Conservation (phyloP, 2,888 invertebrate species). For the Callimorpha dominula region DNA sequence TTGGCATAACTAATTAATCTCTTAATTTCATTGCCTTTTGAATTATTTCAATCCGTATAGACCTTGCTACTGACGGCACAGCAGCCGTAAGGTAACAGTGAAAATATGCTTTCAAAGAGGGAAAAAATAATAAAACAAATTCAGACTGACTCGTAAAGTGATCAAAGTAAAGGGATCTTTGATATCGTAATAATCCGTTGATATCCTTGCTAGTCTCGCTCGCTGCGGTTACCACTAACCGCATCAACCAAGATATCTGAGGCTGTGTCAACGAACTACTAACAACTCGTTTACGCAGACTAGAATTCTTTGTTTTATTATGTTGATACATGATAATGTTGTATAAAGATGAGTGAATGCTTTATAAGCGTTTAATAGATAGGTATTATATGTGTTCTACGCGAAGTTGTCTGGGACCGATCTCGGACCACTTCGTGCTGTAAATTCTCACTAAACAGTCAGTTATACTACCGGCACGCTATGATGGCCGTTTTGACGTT, state of each 20-base stretch:
- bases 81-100: background rate
- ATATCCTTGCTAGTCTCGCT: slow-evolving; percentile 44
- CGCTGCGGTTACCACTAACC: slow-evolving; percentile 47
- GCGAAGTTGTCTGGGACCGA: background rate
- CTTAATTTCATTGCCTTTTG: background rate
- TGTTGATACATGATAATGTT: slow-evolving; percentile 11
- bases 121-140: slow-evolving; percentile 1
- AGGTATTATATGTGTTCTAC: background rate
- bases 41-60: background rate
- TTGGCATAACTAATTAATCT: background rate
- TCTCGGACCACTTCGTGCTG: too few species aligned
- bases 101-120: too few species aligned
- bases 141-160: background rate
- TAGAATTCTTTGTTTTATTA: slow-evolving; percentile 30
- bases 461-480: too few species aligned
- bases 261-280: slow-evolving; percentile 67
- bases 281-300: slow-evolving; percentile 65
- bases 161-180: slow-evolving; percentile 18
- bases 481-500: too few species aligned
- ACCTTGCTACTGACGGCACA: background rate
- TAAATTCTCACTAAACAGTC: too few species aligned
- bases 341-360: background rate
- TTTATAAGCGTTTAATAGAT: background rate
- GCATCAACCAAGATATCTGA: slow-evolving; percentile 47
- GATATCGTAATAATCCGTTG: slow-evolving; percentile 43